Conservation (phyloP, 1,140 invertebrate species). For the Zaprionus capensis region DNA sequence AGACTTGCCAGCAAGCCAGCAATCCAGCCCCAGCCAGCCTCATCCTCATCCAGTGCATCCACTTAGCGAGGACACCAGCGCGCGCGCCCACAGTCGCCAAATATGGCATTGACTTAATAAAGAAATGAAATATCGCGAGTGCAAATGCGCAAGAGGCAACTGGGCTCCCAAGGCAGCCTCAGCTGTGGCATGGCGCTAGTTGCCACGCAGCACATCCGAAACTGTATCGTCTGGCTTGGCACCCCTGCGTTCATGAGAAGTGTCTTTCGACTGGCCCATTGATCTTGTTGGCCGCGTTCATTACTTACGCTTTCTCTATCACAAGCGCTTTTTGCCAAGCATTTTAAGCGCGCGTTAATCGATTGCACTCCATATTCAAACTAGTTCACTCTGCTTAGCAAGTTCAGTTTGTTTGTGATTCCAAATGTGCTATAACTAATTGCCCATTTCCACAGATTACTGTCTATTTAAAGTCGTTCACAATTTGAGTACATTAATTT, state of each 20-base stretch:
- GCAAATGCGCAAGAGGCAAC: constrained; percentile 16
- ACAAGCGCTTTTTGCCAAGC: not conserved
- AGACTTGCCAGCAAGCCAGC: not conserved
- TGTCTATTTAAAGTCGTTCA: not conserved
- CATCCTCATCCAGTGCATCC: constrained; percentile 44
- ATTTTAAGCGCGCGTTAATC: constrained; percentile 7
- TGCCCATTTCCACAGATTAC: not conserved
- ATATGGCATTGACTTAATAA: constrained; percentile 83
- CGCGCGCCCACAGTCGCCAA: constrained; percentile 71
- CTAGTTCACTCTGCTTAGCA: not conserved
- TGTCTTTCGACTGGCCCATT: constrained; percentile 42
- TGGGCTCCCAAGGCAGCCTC: constrained; percentile 21
- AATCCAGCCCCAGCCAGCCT: not conserved
- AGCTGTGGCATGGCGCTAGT: constrained; percentile 48
- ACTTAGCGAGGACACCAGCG: constrained; percentile 47
- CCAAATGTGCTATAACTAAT: not conserved
- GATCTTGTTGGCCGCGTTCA: constrained; percentile 34
- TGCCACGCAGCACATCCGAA: constrained; percentile 69
- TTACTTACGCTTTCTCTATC: constrained; percentile 39
- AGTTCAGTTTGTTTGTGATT: not conserved
- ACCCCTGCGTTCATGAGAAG: constrained; percentile 27
- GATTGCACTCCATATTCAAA: constrained; percentile 3
- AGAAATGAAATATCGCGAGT: constrained; percentile 77
- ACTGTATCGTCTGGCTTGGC: constrained; percentile 48
- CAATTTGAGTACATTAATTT: not conserved